These are phyloP conservation scores for Entomyzon cyanotis DNA, from an alignment of 2,113 vertebrate genomes.

Conservation along the genomic window DNA sequence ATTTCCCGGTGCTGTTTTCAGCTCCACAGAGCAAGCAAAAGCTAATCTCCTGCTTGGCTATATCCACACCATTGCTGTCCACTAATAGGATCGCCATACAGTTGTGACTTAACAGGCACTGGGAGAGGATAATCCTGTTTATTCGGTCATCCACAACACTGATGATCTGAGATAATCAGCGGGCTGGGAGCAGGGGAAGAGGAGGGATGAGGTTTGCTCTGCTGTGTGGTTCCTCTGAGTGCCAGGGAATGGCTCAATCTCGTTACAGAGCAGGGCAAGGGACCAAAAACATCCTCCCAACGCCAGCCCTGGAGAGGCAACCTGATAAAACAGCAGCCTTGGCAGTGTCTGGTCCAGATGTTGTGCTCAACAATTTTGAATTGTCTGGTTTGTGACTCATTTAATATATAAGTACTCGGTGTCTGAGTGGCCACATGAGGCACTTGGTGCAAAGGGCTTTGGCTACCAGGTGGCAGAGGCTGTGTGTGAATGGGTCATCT, in stretches of 20 bases:
- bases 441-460: not conserved
- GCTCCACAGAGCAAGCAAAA: slow-evolving; percentile 29
- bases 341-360: not conserved
- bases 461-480: not conserved
- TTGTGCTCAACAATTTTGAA: not conserved
- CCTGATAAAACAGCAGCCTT: not conserved
- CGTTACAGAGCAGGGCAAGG: not conserved
- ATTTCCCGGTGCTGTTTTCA: slow-evolving; percentile 46
- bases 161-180: slow-evolving; percentile 55
- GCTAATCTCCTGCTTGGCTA: slow-evolving; percentile 54
- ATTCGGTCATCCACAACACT: slow-evolving; percentile 36
- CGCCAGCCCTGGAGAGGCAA: not conserved
- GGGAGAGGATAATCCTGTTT: slow-evolving; percentile 70
- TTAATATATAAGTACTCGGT: not conserved
- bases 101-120: slow-evolving; percentile 35
- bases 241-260: not conserved
- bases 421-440: not conserved
- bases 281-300: not conserved
- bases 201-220: not conserved
- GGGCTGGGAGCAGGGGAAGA: not conserved
- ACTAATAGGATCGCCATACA: slow-evolving; percentile 51
- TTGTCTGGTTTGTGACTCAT: not conserved
- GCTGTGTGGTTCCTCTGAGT: accelerated
- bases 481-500: not conserved
- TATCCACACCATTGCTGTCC: not conserved